A percentile compares a stretch with the other conserved stretches of the same genome.
phyloP scores from a whole-genome alignment of 2,113 vertebrate species.

The Periophthalmus modestus region DNA sequence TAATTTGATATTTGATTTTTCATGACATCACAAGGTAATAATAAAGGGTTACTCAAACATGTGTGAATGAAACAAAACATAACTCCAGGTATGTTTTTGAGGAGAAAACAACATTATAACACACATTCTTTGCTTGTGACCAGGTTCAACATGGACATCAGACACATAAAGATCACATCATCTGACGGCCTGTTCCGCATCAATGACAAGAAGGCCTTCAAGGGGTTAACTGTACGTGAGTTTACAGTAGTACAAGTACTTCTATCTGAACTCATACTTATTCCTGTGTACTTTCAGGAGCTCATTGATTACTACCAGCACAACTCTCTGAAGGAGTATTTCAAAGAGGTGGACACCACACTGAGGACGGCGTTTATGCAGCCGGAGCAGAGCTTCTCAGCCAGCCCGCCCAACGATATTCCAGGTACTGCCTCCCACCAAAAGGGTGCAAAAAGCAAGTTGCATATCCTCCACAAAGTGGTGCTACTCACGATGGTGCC shows the following conservation, averaged over 20 bases:
- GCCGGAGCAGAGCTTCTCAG: slow-evolving; percentile 73
- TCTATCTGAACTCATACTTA: not conserved
- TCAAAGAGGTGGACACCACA: slow-evolving; percentile 86
- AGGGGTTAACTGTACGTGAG: slow-evolving; percentile 81
- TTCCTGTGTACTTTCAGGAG: slow-evolving; percentile 75
- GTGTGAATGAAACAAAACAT: too few species aligned
- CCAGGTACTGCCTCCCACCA: slow-evolving; percentile 62
- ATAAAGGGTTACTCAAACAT: too few species aligned
- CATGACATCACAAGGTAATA: too few species aligned
- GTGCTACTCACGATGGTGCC: too few species aligned
- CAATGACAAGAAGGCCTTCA: slow-evolving; percentile 92
- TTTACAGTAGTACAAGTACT: not conserved
- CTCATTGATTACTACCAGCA: slow-evolving; percentile 88
- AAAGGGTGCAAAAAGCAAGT: too few species aligned
- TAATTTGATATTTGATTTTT: too few species aligned
- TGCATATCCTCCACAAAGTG: too few species aligned
- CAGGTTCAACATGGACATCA: slow-evolving; percentile 87
- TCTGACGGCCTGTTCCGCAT: slow-evolving; percentile 86
- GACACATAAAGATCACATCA: slow-evolving; percentile 90
- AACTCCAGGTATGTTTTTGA: too few species aligned
- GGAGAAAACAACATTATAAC: too few species aligned
- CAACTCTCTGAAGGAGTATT: slow-evolving; percentile 89
- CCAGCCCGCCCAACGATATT: slow-evolving; percentile 37
- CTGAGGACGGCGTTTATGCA: slow-evolving; percentile 86
- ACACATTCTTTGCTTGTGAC: not conserved